These are phyloP conservation scores for Orthosia gothica DNA, from an alignment of 2,888 invertebrate species.

Conservation along the genomic window DNA sequence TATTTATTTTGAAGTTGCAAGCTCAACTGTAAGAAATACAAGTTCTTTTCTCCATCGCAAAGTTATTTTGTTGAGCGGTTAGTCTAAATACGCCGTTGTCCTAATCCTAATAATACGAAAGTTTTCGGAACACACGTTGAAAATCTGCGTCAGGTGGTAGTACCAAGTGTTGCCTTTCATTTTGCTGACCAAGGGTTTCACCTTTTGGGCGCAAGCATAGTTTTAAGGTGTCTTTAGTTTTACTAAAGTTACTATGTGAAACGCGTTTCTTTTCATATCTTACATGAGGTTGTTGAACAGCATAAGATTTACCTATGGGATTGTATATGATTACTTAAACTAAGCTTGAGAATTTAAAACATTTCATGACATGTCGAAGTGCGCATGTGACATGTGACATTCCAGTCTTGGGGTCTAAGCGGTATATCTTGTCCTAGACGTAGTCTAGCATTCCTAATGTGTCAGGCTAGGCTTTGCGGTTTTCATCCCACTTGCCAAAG, in stretches of 20 bases:
- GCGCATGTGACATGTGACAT: neutral
- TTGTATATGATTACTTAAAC: no score
- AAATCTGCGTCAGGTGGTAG: no score
- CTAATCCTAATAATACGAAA: neutral
- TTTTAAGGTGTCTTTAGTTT: no score
- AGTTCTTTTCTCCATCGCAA: neutral
- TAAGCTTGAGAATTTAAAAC: no score
- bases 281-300: no score
- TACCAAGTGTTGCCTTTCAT: no score
- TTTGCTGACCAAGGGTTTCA: no score
- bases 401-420: neutral
- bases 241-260: no score
- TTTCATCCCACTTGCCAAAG: constrained; percentile 1
- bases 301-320: no score
- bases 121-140: neutral
- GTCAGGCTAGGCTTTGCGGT: constrained; percentile 2
- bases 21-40: constrained; percentile 3
- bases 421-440: neutral
- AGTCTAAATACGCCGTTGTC: neutral
- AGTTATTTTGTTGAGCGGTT: neutral
- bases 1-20: constrained; percentile 3
- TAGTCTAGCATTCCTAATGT: neutral
- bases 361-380: neutral
- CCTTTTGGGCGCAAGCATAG: no score
- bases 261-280: no score